Evolutionary conservation across 1,140 invertebrate species (phyloP).

Genomic region (Scylla paramamosain): DNA sequence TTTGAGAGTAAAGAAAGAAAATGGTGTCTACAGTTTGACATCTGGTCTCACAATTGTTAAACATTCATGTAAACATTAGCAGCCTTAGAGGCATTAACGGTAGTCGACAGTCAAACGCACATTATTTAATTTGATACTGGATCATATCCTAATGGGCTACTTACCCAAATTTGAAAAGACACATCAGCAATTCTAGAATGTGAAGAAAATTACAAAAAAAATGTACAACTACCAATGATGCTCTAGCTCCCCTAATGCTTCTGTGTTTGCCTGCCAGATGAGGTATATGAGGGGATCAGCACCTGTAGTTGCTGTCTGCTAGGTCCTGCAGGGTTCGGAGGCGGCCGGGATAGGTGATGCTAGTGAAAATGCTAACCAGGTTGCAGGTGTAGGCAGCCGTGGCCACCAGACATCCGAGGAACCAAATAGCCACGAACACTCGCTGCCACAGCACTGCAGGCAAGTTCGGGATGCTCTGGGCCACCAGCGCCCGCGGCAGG

Average conservation of each 20-base stretch:
- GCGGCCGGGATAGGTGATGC: not conserved
- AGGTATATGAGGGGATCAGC: no score
- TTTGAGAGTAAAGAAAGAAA: no score
- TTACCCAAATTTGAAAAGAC: no score
- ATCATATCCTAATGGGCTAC: no score
- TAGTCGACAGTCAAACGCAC: no score
- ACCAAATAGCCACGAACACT: not conserved
- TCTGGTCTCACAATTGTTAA: no score
- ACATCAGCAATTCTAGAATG: no score
- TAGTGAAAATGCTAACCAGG: constrained; percentile 23
- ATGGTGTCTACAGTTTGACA: no score
- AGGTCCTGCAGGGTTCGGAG: not conserved
- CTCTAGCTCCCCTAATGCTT: not conserved
- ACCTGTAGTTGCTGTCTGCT: not conserved
- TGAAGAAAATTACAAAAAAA: no score
- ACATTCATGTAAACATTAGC: no score
- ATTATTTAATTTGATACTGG: no score
- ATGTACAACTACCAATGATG: not conserved
- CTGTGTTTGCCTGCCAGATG: not conserved
- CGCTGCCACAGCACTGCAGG: not conserved
- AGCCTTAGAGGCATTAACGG: no score
- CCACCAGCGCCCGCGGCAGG: not conserved
- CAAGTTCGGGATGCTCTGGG: not conserved
- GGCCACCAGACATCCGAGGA: not conserved
- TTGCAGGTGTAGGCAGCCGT: constrained; percentile 33